Evolutionary conservation across 2,888 invertebrate species (phyloP).

Genomic region (Zele albiditarsus): DNA sequence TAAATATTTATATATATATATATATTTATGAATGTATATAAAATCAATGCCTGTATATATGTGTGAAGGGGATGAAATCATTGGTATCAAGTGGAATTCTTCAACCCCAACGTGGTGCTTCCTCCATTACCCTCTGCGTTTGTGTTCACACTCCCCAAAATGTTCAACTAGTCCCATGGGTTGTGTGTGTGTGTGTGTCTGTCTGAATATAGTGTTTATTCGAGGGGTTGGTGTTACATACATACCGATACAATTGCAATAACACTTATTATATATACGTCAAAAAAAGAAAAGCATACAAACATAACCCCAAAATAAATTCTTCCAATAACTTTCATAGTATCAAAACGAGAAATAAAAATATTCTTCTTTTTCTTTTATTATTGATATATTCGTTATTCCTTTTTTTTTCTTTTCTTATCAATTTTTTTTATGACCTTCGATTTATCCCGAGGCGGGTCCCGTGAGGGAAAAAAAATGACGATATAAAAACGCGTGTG

Average conservation of each 20-base stretch:
- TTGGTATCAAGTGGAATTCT: background rate
- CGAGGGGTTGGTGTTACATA: background rate
- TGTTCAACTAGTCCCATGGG: constrained; percentile 29
- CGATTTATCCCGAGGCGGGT: background rate
- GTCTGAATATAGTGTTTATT: background rate
- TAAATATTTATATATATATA: no score
- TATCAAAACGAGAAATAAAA: background rate
- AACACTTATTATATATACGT: background rate
- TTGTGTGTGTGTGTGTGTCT: background rate
- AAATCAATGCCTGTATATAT: constrained; percentile 15
- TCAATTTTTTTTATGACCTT: constrained; percentile 8
- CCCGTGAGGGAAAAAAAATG: background rate
- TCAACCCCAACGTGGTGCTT: constrained; percentile 1
- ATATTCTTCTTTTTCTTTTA: background rate
- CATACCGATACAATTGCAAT: background rate
- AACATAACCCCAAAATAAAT: background rate
- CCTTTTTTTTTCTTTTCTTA: background rate
- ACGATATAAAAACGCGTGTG: background rate
- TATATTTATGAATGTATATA: no score
- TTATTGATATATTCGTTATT: background rate
- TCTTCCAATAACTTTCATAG: background rate
- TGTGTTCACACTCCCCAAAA: constrained; percentile 17
- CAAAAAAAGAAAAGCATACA: background rate
- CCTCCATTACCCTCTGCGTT: background rate
- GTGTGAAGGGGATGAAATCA: background rate